These are phyloP conservation scores for Brachirus orientalis DNA, from an alignment of 2,113 vertebrate genomes.

Conservation along the genomic window DNA sequence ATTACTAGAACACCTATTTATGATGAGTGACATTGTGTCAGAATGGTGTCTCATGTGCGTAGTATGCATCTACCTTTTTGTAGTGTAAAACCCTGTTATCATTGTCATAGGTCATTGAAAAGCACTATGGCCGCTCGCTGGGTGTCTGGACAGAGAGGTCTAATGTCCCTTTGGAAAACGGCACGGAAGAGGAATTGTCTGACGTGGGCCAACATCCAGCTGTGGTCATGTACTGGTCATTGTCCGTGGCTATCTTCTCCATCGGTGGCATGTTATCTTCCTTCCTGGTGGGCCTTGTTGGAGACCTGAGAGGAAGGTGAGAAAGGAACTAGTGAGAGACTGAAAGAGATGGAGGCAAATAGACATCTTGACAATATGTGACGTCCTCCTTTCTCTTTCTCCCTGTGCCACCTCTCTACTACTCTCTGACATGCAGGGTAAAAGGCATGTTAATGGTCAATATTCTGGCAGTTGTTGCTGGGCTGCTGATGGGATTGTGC, in stretches of 20 bases:
- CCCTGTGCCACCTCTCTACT: neutral
- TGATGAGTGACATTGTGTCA: too few relatives aligned
- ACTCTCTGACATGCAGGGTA: slow-evolving; percentile 79
- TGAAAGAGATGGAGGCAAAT: too few relatives aligned
- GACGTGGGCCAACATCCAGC: slow-evolving; percentile 40
- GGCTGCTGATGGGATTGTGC: slow-evolving; percentile 90
- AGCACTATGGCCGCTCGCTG: slow-evolving; percentile 84
- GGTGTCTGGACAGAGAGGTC: slow-evolving; percentile 62
- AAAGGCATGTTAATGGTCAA: slow-evolving; percentile 92
- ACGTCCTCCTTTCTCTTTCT: neutral
- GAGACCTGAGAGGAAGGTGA: slow-evolving; percentile 90
- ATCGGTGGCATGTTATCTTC: slow-evolving; percentile 93
- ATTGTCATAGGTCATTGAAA: slow-evolving; percentile 85
- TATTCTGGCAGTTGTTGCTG: slow-evolving; percentile 85
- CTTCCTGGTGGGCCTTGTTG: slow-evolving; percentile 92
- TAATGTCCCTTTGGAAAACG: slow-evolving; percentile 39
- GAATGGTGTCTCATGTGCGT: too few relatives aligned
- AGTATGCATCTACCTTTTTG: neutral
- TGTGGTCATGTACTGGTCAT: slow-evolving; percentile 90
- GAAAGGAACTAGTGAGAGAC: too few relatives aligned
- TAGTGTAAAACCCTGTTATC: neutral
- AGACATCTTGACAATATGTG: too few relatives aligned
- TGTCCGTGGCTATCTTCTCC: slow-evolving; percentile 93
- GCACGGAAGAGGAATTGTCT: slow-evolving; percentile 23
- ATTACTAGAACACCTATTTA: too few relatives aligned